Conservation (phyloP, 2,113 vertebrate species). For the Entomyzon cyanotis region DNA sequence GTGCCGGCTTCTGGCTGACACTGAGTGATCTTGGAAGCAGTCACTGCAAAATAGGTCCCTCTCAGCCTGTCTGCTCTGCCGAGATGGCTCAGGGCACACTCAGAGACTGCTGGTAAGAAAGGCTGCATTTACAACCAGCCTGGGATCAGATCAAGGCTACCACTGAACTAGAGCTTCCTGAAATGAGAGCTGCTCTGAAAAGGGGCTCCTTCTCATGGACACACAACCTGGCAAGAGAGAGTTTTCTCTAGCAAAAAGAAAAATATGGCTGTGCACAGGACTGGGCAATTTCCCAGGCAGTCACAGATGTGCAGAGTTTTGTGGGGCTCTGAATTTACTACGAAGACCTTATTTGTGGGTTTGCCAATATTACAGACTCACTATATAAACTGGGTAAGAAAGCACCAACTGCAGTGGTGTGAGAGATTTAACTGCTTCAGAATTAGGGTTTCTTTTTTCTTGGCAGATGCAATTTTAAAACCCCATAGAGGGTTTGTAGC, state of each 20-base stretch:
- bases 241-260: neutral
- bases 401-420: neutral
- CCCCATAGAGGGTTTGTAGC: neutral
- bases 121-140: slow-evolving; percentile 54
- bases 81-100: slow-evolving; percentile 53
- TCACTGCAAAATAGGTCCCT: slow-evolving; percentile 40
- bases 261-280: slow-evolving; percentile 1
- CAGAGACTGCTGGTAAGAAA: slow-evolving; percentile 36
- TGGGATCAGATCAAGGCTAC: slow-evolving; percentile 61
- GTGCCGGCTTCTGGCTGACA: slow-evolving; percentile 60
- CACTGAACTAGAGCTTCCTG: slow-evolving; percentile 53
- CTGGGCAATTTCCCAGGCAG: slow-evolving; percentile 13
- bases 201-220: slow-evolving; percentile 31
- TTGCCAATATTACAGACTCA: neutral
- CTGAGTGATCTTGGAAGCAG: slow-evolving; percentile 50
- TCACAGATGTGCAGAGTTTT: slow-evolving; percentile 16
- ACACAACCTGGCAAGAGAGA: neutral
- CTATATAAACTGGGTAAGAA: neutral
- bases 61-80: slow-evolving; percentile 38
- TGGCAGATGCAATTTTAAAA: neutral
- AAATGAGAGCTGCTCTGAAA: slow-evolving; percentile 43
- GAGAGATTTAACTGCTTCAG: neutral
- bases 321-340: slow-evolving; percentile 15
- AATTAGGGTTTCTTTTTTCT: neutral
- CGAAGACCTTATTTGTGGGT: neutral